phyloP scores from a whole-genome alignment of 1,140 invertebrate genomes.

The Gryllus bimaculatus region DNA sequence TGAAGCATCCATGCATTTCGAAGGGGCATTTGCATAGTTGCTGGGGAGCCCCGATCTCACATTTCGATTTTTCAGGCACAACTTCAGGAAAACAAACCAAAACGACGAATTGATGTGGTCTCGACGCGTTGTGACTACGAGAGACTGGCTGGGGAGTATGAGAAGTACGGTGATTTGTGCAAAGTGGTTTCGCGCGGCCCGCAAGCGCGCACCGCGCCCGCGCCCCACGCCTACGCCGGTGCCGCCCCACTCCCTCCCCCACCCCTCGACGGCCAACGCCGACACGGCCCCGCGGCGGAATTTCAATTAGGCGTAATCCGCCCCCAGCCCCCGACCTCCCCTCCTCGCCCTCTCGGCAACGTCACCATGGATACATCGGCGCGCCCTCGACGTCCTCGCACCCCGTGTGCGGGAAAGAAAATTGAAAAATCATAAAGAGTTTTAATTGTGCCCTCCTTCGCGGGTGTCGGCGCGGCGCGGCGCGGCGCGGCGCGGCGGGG shows the following conservation, averaged over 20 bases:
- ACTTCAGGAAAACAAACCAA: too few species aligned
- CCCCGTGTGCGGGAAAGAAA: neutral
- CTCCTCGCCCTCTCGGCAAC: neutral
- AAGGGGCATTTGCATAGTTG: neutral
- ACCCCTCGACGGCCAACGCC: too few species aligned
- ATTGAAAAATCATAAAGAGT: neutral
- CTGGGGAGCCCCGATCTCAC: neutral
- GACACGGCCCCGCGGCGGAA: neutral
- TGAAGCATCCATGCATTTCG: neutral
- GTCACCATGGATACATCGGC: neutral
- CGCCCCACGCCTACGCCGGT: neutral
- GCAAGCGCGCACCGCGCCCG: neutral
- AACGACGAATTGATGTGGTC: too few species aligned
- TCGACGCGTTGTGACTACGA: too few species aligned
- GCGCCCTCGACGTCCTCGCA: neutral
- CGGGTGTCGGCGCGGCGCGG: too few species aligned
- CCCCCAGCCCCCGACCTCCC: neutral
- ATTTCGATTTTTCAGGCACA: too few species aligned
- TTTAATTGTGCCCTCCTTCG: neutral
- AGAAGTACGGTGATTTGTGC: too few species aligned
- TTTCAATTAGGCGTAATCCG: constrained; percentile 4
- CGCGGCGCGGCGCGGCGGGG: too few species aligned
- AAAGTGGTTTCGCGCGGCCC: too few species aligned
- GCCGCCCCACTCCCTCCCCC: too few species aligned
- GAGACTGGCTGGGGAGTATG: too few species aligned